Percentiles rank a stretch among this genome's conserved stretches.
Conservation (phyloP, 2,888 invertebrate genomes). For the Scaptomyza tumidula region DNA sequence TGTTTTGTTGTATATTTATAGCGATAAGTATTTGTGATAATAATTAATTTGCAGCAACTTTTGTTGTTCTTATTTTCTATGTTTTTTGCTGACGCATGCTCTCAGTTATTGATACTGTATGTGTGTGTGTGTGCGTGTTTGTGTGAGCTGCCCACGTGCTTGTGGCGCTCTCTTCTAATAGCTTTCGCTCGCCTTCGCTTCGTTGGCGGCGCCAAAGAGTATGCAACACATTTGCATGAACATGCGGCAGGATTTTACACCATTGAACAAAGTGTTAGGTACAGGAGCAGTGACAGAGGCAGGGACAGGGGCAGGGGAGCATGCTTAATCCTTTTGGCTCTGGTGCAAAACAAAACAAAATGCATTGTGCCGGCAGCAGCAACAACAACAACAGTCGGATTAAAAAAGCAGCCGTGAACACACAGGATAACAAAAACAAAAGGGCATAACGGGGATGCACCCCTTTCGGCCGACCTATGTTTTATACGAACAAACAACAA, state of each 20-base stretch:
- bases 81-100: conserved; percentile 30
- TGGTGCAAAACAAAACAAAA: conserved; percentile 32
- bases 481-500: conserved; percentile 21
- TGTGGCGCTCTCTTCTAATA: neutral
- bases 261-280: neutral
- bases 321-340: conserved; percentile 47
- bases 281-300: neutral
- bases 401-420: conserved; percentile 61
- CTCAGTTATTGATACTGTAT: neutral
- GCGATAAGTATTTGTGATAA: conserved; percentile 36
- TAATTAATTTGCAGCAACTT: conserved; percentile 21
- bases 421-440: conserved; percentile 59
- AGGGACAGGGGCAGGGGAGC: conserved; percentile 5
- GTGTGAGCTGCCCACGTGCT: conserved; percentile 40
- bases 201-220: conserved; percentile 32
- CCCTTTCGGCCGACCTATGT: conserved; percentile 43
- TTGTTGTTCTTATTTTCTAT: neutral
- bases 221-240: conserved; percentile 38
- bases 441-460: conserved; percentile 31
- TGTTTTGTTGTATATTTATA: conserved; percentile 8
- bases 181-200: neutral
- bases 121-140: conserved; percentile 4
- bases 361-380: conserved; percentile 13
- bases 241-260: conserved; percentile 9
- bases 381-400: conserved; percentile 61